Conservation (phyloP, 2,888 invertebrate species). For the Metopia argyrocephala region DNA sequence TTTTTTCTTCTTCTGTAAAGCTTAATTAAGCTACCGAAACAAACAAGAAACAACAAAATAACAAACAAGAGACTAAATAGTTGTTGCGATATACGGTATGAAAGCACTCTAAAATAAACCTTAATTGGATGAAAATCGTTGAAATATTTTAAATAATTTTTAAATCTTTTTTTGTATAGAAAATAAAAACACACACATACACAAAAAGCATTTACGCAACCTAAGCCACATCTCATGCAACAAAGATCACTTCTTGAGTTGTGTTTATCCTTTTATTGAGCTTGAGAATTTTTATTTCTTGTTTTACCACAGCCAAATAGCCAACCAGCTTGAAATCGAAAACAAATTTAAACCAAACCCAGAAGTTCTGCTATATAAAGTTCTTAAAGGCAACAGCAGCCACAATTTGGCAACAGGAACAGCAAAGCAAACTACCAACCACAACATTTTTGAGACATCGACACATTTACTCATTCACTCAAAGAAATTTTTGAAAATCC, state of each 20-base stretch:
- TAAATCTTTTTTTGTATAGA: neutral
- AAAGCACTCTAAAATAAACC: slow-evolving; percentile 57
- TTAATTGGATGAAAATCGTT: slow-evolving; percentile 64
- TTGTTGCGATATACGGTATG: slow-evolving; percentile 5
- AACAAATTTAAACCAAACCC: neutral
- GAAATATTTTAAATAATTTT: slow-evolving; percentile 62
- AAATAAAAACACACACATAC: neutral
- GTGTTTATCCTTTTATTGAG: slow-evolving; percentile 48
- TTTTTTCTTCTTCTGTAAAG: too few relatives aligned
- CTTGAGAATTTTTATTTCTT: slow-evolving; percentile 58
- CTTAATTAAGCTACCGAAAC: slow-evolving; percentile 64
- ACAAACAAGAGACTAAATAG: slow-evolving; percentile 41
- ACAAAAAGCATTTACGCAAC: slow-evolving; percentile 53
- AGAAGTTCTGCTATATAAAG: neutral
- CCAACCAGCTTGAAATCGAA: neutral
- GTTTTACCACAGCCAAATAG: slow-evolving; percentile 39
- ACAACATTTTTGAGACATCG: slow-evolving; percentile 9
- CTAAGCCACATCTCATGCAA: neutral
- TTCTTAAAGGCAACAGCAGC: slow-evolving; percentile 14
- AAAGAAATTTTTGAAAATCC: slow-evolving; percentile 62
- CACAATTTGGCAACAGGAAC: slow-evolving; percentile 18
- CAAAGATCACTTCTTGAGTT: slow-evolving; percentile 28
- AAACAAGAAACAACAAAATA: slow-evolving; percentile 43
- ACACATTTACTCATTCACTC: too few relatives aligned
- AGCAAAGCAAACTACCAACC: neutral